Evolutionary conservation across 2,113 vertebrate genomes (phyloP).

Genomic region (Grammomys surdaster): DNA sequence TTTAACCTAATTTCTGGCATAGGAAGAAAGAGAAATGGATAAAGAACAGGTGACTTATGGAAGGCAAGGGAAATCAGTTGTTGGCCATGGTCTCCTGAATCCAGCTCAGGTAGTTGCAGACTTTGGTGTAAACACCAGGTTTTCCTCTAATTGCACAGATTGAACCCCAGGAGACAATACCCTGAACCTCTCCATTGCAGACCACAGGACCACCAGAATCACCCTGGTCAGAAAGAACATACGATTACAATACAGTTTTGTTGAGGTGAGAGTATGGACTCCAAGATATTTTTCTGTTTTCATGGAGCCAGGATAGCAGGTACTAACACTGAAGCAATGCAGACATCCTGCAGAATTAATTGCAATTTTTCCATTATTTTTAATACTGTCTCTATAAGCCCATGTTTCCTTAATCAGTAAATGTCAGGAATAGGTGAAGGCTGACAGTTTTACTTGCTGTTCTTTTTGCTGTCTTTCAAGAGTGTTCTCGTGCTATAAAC

Average conservation of each 20-base stretch:
- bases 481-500: background rate
- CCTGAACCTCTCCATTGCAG: no score
- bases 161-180: no score
- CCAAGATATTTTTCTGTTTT: rapidly evolving
- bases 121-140: no score
- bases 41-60: rapidly evolving
- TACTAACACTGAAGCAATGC: background rate
- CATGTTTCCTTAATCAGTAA: background rate
- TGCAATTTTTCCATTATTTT: background rate
- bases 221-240: background rate
- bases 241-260: background rate
- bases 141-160: background rate
- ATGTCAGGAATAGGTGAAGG: background rate
- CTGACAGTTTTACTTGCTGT: background rate
- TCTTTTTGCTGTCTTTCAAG: background rate
- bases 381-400: background rate
- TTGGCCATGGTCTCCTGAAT: constrained; percentile 43
- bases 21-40: no score
- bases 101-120: no score
- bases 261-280: background rate
- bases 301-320: background rate
- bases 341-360: rapidly evolving
- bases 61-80: constrained; percentile 39
- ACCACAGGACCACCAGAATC: no score
- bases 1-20: background rate